Evolutionary conservation across 2,113 vertebrate genomes (phyloP).

Genomic region (Todiramphus chloris): DNA sequence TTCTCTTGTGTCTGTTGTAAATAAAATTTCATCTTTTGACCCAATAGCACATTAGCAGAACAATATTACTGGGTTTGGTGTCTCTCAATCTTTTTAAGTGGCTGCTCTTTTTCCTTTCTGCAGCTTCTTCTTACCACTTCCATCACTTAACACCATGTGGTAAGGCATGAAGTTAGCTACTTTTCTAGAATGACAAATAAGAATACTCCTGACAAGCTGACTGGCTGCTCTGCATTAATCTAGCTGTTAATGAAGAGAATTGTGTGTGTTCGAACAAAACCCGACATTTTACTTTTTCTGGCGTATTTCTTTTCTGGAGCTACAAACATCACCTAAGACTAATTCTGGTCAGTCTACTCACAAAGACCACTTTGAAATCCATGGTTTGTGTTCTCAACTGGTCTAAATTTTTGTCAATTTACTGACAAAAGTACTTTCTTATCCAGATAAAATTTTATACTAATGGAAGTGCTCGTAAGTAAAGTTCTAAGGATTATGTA

Average conservation of each 20-base stretch:
- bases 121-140: not conserved
- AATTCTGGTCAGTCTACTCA: not conserved
- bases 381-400: not conserved
- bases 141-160: not conserved
- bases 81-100: not conserved
- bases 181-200: not conserved
- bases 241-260: not conserved
- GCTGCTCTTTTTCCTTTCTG: not conserved
- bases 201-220: not conserved
- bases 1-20: not conserved
- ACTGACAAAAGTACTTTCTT: slow-evolving; percentile 9
- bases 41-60: not conserved
- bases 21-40: not conserved
- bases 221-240: not conserved
- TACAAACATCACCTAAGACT: not conserved
- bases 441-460: not conserved
- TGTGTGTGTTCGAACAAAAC: not conserved
- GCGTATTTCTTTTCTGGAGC: not conserved
- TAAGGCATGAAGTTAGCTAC: not conserved
- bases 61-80: not conserved
- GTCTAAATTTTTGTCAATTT: not conserved
- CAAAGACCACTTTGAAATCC: slow-evolving; percentile 9
- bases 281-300: not conserved
- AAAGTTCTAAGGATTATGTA: not conserved
- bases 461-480: not conserved